These are phyloP conservation scores for Phataginus tetradactyla DNA, from an alignment of 2,797 vertebrate genomes.

Conservation along the genomic window DNA sequence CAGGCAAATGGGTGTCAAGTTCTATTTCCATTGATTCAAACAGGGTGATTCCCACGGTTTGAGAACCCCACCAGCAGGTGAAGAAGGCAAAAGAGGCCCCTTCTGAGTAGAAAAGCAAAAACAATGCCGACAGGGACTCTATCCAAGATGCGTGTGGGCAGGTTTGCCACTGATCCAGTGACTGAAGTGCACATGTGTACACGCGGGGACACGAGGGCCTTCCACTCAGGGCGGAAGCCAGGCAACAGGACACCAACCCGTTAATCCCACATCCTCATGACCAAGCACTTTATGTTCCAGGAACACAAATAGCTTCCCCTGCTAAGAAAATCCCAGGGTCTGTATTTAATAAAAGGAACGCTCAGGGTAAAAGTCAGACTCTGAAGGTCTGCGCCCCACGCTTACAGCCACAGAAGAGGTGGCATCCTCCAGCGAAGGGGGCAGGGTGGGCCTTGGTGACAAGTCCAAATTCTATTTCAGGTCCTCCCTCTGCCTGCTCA, in stretches of 20 bases:
- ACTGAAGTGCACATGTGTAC: fast-evolving
- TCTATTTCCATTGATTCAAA: background rate
- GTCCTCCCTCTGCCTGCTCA: fast-evolving
- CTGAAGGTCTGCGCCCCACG: fast-evolving
- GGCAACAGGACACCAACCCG: conserved; percentile 16
- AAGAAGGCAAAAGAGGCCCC: background rate
- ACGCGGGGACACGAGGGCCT: background rate
- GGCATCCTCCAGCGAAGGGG: fast-evolving
- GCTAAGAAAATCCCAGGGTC: background rate
- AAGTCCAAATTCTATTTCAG: background rate
- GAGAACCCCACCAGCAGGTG: background rate
- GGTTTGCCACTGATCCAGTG: fast-evolving
- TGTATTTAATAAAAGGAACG: background rate
- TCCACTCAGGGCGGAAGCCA: background rate
- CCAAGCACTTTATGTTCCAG: conserved; percentile 45
- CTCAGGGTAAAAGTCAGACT: background rate
- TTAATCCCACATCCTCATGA: conserved; percentile 60
- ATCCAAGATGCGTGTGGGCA: fast-evolving
- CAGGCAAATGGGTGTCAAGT: background rate
- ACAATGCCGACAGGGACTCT: fast-evolving
- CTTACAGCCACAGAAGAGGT: background rate
- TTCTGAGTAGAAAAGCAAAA: background rate
- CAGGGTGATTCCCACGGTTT: background rate
- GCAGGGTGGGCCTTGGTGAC: no score
- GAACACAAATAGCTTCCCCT: conserved; percentile 57